These are phyloP conservation scores for Drosophila kambysellisi DNA, from an alignment of 2,888 invertebrate species.

Conservation along the genomic window DNA sequence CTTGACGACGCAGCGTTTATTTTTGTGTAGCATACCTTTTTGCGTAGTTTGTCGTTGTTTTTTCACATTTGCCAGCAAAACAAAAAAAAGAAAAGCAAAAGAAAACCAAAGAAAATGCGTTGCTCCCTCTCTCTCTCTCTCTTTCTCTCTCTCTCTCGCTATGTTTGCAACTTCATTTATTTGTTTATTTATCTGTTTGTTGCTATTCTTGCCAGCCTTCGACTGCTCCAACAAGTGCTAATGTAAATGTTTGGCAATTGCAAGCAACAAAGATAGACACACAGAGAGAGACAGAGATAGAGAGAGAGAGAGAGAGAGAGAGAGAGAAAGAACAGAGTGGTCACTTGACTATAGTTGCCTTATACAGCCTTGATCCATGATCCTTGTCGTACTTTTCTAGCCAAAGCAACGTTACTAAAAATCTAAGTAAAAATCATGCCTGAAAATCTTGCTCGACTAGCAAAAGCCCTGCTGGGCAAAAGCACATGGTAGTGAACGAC, in stretches of 20 bases:
- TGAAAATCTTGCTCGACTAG: not conserved
- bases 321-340: constrained; percentile 3
- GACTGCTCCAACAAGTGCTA: constrained; percentile 58
- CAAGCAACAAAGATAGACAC: not conserved
- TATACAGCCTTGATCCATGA: constrained; percentile 43
- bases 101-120: constrained; percentile 12
- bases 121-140: not conserved
- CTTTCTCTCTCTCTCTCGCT: not conserved
- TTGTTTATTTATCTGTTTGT: constrained; percentile 20
- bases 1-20: constrained; percentile 59
- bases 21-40: constrained; percentile 72
- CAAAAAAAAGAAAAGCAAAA: not conserved
- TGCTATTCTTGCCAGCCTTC: constrained; percentile 14
- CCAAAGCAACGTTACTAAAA: not conserved
- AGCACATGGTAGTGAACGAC: not conserved
- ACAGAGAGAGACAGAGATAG: too few relatives aligned
- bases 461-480: not conserved
- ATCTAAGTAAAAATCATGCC: not conserved
- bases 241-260: constrained; percentile 57
- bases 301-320: not conserved
- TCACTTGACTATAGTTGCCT: constrained; percentile 30
- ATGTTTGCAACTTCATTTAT: constrained; percentile 51
- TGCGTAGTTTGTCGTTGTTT: constrained; percentile 76
- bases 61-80: constrained; percentile 65
- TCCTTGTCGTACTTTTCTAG: constrained; percentile 19